These are phyloP conservation scores for Sorex maritimensis DNA, from an alignment of 2,797 vertebrate genomes.

Conservation along the genomic window DNA sequence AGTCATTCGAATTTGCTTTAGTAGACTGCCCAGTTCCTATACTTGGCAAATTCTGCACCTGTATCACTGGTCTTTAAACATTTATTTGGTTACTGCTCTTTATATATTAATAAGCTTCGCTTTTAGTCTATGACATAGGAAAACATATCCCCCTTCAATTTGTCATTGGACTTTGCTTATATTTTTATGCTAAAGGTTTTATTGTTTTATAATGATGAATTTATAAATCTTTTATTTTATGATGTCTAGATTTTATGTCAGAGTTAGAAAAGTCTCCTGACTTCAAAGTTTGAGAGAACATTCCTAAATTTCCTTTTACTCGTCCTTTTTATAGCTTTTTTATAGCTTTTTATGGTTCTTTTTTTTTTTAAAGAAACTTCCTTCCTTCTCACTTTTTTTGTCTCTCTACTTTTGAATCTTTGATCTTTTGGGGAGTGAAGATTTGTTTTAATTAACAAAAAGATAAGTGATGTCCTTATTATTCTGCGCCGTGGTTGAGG, in stretches of 20 bases:
- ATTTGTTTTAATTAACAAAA: background rate
- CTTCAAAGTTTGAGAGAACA: background rate
- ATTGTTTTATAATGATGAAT: background rate
- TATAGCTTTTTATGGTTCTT: background rate
- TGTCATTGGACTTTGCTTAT: slow-evolving; percentile 20
- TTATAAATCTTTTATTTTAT: slow-evolving; percentile 28
- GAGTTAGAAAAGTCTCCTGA: background rate
- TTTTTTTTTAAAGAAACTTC: no score
- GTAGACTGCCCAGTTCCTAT: background rate
- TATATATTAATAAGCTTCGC: background rate
- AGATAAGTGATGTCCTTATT: background rate
- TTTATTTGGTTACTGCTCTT: slow-evolving; percentile 14
- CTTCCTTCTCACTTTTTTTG: background rate
- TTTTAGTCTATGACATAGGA: background rate
- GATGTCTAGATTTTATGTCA: background rate
- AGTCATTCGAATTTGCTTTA: slow-evolving; percentile 3
- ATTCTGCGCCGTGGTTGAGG: background rate
- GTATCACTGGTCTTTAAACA: background rate
- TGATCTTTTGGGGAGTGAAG: background rate
- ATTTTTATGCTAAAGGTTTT: slow-evolving; percentile 16
- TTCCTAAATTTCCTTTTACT: background rate
- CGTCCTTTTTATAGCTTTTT: no score
- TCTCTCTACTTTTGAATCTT: slow-evolving; percentile 53
- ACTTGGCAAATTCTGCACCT: background rate
- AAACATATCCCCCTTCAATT: background rate